These are phyloP conservation scores for Apamea sordens DNA, from an alignment of 2,888 invertebrate genomes.

Conservation along the genomic window DNA sequence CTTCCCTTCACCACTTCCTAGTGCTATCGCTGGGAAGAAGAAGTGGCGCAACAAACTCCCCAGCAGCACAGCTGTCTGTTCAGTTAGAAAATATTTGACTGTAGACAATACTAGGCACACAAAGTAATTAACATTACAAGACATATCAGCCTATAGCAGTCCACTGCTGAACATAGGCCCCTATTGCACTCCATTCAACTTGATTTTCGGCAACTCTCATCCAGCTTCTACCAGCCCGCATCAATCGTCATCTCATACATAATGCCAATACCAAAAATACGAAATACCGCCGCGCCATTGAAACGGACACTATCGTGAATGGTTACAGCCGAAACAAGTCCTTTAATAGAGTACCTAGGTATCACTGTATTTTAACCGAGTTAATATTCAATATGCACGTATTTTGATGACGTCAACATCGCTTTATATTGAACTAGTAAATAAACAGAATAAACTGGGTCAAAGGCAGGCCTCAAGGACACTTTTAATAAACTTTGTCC, in stretches of 20 bases:
- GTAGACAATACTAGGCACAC: too few species aligned
- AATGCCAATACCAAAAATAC: not conserved
- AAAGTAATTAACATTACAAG: too few species aligned
- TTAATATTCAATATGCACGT: conserved; percentile 6
- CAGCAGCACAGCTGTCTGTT: too few species aligned
- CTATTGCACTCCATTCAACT: not conserved
- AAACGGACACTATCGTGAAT: too few species aligned
- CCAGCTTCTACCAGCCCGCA: not conserved
- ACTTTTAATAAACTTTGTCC: conserved; percentile 39
- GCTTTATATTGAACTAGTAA: conserved; percentile 36
- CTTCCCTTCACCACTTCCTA: too few species aligned
- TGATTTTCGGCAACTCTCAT: not conserved
- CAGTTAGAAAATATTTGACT: too few species aligned
- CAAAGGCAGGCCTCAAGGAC: conserved; percentile 59
- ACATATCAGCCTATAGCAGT: not conserved
- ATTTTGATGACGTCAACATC: conserved; percentile 1
- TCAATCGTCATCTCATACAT: not conserved
- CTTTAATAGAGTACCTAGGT: conserved; percentile 7
- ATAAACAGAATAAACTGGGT: conserved; percentile 53
- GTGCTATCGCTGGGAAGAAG: too few species aligned
- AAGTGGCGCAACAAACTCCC: too few species aligned
- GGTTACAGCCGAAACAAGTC: not conserved
- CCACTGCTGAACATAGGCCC: not conserved
- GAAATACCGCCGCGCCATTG: too few species aligned
- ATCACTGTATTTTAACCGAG: conserved; percentile 10